Evolutionary conservation across 2,888 invertebrate genomes (phyloP).

Genomic region (Rhogogaster chlorosoma): DNA sequence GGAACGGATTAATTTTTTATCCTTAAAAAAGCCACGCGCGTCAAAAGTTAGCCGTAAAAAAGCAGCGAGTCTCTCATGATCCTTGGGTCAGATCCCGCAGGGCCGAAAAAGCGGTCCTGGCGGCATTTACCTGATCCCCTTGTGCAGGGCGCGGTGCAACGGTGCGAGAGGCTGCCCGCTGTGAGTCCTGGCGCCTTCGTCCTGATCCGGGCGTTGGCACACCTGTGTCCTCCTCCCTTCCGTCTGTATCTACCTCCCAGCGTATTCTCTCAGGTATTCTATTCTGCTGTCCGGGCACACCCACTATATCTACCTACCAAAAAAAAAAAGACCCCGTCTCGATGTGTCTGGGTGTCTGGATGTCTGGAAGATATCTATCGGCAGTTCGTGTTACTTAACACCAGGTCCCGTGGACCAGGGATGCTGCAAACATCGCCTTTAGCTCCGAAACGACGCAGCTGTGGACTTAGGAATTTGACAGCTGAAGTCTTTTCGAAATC

Average conservation of each 20-base stretch:
- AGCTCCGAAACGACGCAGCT: slow-evolving; percentile 41
- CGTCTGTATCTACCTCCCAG: slow-evolving; percentile 53
- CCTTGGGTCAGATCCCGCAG: slow-evolving; percentile 36
- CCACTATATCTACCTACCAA: slow-evolving; percentile 23
- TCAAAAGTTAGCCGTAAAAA: slow-evolving; percentile 44
- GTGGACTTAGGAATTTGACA: slow-evolving; percentile 41
- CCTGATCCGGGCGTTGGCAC: slow-evolving; percentile 57
- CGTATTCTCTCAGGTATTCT: slow-evolving; percentile 52
- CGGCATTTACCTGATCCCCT: slow-evolving; percentile 54
- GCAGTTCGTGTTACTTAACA: slow-evolving; percentile 50
- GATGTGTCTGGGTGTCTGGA: slow-evolving; percentile 44
- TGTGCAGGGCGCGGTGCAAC: slow-evolving; percentile 51
- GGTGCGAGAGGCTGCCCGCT: slow-evolving; percentile 62
- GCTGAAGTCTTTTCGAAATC: slow-evolving; percentile 43
- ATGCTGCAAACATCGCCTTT: slow-evolving; percentile 46
- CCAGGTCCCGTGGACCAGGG: slow-evolving; percentile 45
- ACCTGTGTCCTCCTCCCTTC: slow-evolving; percentile 62
- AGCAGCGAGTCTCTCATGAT: slow-evolving; percentile 33
- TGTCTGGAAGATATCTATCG: slow-evolving; percentile 51
- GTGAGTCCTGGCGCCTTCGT: slow-evolving; percentile 67
- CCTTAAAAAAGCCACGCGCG: slow-evolving; percentile 42
- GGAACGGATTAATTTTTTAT: slow-evolving; percentile 45
- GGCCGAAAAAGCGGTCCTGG: slow-evolving; percentile 41
- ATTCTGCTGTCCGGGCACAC: slow-evolving; percentile 38
- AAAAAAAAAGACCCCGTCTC: neutral